These are phyloP conservation scores for Micropoecilia bifurca DNA, from an alignment of 2,797 vertebrate genomes.

Conservation along the genomic window DNA sequence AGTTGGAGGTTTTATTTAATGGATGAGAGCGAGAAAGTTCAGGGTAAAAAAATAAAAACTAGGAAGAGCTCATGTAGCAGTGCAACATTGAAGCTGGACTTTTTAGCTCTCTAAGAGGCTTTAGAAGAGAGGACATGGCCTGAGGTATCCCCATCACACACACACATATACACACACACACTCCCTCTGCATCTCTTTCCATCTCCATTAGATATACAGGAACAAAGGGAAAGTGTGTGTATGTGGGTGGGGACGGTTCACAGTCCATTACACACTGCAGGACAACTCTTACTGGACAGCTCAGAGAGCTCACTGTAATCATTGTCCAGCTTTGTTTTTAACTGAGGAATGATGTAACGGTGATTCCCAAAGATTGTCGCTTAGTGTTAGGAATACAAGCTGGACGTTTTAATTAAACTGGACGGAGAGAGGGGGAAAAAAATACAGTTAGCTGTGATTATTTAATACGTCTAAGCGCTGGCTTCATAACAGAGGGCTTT, in stretches of 20 bases:
- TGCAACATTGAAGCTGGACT: slow-evolving; percentile 36
- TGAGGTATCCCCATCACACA: slow-evolving; percentile 45
- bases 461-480: background rate
- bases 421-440: accelerated
- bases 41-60: background rate
- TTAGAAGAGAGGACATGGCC: slow-evolving; percentile 52
- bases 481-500: background rate
- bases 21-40: background rate
- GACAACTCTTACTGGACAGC: slow-evolving; percentile 25
- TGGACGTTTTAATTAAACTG: background rate
- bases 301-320: background rate
- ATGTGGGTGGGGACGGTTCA: slow-evolving; percentile 1
- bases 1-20: slow-evolving; percentile 15
- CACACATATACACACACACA: background rate
- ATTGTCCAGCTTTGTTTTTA: background rate
- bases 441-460: background rate
- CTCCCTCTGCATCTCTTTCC: slow-evolving; percentile 24
- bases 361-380: background rate
- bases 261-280: slow-evolving; percentile 40
- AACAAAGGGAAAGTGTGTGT: background rate
- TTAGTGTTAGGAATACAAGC: background rate
- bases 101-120: slow-evolving; percentile 45
- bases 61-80: slow-evolving; percentile 8
- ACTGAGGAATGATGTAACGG: background rate
- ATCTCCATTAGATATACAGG: slow-evolving; percentile 35